Evolutionary conservation across 2,888 invertebrate genomes (phyloP), one percentile per base, ranked within the genome.

Genomic region (Drosophila mayaguana): DNA sequence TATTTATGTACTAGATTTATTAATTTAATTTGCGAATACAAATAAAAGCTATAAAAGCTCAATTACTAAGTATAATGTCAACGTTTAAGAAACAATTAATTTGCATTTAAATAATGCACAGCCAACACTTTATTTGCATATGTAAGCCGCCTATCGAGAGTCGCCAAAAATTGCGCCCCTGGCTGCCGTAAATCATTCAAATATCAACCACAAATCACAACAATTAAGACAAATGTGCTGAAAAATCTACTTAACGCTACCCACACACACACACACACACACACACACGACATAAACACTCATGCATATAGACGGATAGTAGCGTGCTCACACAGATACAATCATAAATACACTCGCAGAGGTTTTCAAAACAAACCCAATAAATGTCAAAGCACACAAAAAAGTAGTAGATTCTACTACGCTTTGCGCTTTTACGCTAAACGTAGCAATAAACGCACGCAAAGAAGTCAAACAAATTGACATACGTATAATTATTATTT

Each of bases 401-500:
- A 82, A 59, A 46, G 85, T 81, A 87, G 81, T 67, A 80, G 68
- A 64, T 80, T 69, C 62, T 72, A 57, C 88, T 77, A 65, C 78
- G 38, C 48, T 64, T 70, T 69, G 34, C 60, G 51, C 67, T 70
- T 45, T 59, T 61, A 68, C 72, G 55, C 62, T 80, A 74, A 73
- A 70, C 75, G 78, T 68, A 82, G 68, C 72, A 75, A 65, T 67
- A 78, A 73, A 72, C 72, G 80, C 79, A 82, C 85, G 83, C 89
- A 87, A 89, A 82, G 89, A 90, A 89, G 90, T 89, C 91, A 89
- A 89, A 89, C 89, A 89, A 91, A 89, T 89, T 91, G 89, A 90
- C 89, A 89, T 91, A 91, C 91, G 90, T 89, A 91, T 89, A 89
- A 89, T 89, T 89, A 91, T 89, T 89, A 89, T 90, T 91, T 89